Evolutionary conservation across 2,888 invertebrate species (phyloP).

Genomic region (Sesia bembeciformis): DNA sequence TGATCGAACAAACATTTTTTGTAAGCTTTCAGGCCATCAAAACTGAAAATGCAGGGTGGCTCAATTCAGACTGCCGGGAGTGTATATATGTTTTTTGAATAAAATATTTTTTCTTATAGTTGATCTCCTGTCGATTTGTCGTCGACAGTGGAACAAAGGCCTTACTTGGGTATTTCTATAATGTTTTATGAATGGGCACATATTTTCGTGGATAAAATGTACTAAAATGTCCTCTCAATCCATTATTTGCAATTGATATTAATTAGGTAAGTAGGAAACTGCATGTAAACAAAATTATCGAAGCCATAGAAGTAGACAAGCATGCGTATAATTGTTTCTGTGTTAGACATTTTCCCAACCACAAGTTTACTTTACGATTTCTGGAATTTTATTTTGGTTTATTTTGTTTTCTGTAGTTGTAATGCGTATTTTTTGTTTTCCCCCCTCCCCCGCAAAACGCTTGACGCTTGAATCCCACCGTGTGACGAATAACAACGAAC

Average conservation of each 20-base stretch:
- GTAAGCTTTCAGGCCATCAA: too few relatives aligned
- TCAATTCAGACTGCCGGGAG: too few relatives aligned
- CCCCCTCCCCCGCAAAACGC: slow-evolving; percentile 63
- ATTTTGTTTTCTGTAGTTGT: slow-evolving; percentile 70
- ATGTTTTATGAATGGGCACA: neutral
- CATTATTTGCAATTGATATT: slow-evolving; percentile 11
- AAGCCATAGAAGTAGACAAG: slow-evolving; percentile 69
- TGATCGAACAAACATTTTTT: too few relatives aligned
- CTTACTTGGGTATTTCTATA: too few relatives aligned
- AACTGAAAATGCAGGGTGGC: too few relatives aligned
- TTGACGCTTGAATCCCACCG: slow-evolving; percentile 71
- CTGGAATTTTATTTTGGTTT: slow-evolving; percentile 19
- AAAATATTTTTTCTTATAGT: too few relatives aligned
- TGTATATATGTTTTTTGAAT: too few relatives aligned
- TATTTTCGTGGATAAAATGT: neutral
- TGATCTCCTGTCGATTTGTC: too few relatives aligned
- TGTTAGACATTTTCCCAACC: slow-evolving; percentile 75
- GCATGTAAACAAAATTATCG: slow-evolving; percentile 27
- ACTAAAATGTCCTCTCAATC: slow-evolving; percentile 23
- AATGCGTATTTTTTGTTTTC: slow-evolving; percentile 73
- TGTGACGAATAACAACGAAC: slow-evolving; percentile 51
- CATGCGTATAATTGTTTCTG: slow-evolving; percentile 27
- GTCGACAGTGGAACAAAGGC: too few relatives aligned
- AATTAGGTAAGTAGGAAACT: slow-evolving; percentile 28
- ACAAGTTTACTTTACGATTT: slow-evolving; percentile 19